phyloP scores from a whole-genome alignment of 2,113 vertebrate species.

The Indicator indicator region DNA sequence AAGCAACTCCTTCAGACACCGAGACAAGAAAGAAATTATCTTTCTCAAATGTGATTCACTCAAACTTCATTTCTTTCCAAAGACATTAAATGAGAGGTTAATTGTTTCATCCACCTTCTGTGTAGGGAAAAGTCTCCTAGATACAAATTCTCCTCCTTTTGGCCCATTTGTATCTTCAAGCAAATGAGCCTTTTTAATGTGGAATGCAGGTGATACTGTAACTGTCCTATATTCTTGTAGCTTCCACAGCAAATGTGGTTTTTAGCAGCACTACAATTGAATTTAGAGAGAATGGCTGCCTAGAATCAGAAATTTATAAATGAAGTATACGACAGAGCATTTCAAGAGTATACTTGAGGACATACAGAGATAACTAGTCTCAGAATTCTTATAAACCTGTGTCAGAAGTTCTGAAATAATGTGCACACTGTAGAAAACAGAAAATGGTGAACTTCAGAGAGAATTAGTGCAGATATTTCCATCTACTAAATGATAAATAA shows the following conservation, averaged over 20 bases:
- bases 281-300: neutral
- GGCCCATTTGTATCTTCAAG: neutral
- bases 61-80: neutral
- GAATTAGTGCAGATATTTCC: neutral
- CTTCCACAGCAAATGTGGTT: neutral
- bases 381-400: neutral
- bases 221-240: neutral
- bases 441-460: neutral
- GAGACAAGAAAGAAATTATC: neutral
- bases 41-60: neutral
- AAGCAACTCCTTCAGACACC: neutral
- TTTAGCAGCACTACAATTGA: neutral
- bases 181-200: neutral
- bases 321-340: neutral
- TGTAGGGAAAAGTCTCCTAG: neutral
- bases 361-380: neutral
- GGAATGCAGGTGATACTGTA: neutral
- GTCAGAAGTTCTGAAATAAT: neutral
- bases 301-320: neutral
- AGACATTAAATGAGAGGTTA: neutral
- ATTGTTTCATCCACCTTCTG: neutral
- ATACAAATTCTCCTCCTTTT: neutral
- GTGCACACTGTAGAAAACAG: neutral
- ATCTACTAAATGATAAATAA: neutral
- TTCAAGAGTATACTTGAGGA: neutral